Evolutionary conservation across 2,797 vertebrate genomes (phyloP), one percentile per base, ranked within the genome.

Genomic region (Takifugu rubripes): DNA sequence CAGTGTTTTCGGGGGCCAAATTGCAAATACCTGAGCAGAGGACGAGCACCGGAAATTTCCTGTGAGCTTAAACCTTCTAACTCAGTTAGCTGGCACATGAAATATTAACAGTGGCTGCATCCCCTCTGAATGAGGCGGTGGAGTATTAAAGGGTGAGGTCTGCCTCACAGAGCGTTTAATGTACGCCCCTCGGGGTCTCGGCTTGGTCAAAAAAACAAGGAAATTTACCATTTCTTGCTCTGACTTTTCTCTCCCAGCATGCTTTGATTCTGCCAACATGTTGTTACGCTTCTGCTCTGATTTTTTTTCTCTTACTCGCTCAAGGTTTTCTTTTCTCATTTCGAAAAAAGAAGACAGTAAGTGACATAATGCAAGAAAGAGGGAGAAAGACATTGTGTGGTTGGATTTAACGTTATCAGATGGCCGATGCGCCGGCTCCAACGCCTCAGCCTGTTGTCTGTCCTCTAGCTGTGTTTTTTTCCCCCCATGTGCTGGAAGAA

Each of bases 321-420:
- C 46, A 53, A 26, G 27, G 36, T 9, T n/a, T 45, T 68, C 12
- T 49, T 54, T 49, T 9, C 55, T 49, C 6, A 51, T 15, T 52
- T 25, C 3, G 40, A 25, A 61, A 44, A 42, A 27, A 53, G 43
- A 25, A 55, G 45, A 45, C 29, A 59, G 42, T 65, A 47, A 62
- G 54, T 61, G 51, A 49, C 33, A 47, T n/a, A 59, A 40, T 27
- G 36, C 1, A 16, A 50, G 59, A 56, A 55, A 25, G 46, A 3
- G 14, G 26, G 46, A 33, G 27, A 52, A 29, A 54, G 43, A 53
- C 49, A 31, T 44, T 40, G 55, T 72, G 44, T 43, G 62, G 72
- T 76, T 74, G 79, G 77, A 82, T 83, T 77, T 81, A 64, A 56
- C 78, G 74, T 79, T 65, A 70, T 89, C 86, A 89, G 86, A 91